Evolutionary conservation across 2,888 invertebrate species (phyloP), one percentile per base, ranked within the genome.

Genomic region (Drosophila kambysellisi): DNA sequence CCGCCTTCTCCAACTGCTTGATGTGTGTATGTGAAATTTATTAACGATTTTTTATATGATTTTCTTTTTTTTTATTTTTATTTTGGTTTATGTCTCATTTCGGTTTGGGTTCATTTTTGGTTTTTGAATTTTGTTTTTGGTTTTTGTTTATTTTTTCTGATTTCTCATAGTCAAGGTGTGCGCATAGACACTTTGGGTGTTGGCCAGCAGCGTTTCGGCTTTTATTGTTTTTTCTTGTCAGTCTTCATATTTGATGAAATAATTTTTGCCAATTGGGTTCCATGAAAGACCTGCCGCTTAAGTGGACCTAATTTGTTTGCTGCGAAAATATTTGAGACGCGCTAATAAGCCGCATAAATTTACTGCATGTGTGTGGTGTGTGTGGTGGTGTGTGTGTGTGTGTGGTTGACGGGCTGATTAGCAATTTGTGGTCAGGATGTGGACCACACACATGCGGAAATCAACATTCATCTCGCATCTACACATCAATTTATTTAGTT

Each of bases 231-330:
- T 53, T 39, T 74, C 54, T 15, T 71, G 60, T 71, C 62, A 58
- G 68, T 67, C 53, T 41, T 81, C 65, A 73, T 79, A 79, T 76
- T 81, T 88, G 83, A 82, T 87, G 88, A 82, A 78, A 89, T 88
- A 74, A 87, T 81, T 81, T 81, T 67, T 79, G 70, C 66, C 80
- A 79, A 70, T 78, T 78, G 79, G 75, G 41, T 67, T 61, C 66
- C 70, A 79, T 78, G 76, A 79, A 75, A 64, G 64, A 66, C 62
- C 71, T 66, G 64, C 74, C 69, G 76, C 81, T 75, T 91, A 91
- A 91, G 82, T 91, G 90, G 90, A 82, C 76, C 88, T 88, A 90
- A 91, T 91, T 91, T 91, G 91, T 91, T 91, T 83, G 75, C 67
- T 76, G 81, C 79, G 75, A 81, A 79, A 81, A 83, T 82, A 79